A percentile compares a stretch with the other conserved stretches of the same genome.
phyloP scores from a whole-genome alignment of 2,888 invertebrate species.

The Zhuqinia jingwanae region DNA sequence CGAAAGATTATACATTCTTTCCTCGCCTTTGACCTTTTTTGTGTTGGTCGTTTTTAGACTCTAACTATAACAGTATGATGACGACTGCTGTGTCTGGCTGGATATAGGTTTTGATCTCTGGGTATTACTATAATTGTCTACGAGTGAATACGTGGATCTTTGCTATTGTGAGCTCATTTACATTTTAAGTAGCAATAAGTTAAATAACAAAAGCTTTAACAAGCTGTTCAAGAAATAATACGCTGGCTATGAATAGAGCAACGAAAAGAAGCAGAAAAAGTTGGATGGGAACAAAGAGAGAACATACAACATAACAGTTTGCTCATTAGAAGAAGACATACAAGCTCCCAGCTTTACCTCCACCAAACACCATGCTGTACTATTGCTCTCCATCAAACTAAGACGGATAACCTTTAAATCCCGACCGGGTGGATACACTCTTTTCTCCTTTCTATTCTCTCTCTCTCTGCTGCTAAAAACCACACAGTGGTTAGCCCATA shows the following conservation, averaged over 20 bases:
- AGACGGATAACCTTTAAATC: conserved; percentile 7
- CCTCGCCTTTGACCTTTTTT: conserved; percentile 52
- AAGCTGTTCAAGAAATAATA: conserved; percentile 56
- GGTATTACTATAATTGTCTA: conserved; percentile 29
- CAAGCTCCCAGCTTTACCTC: conserved; percentile 7
- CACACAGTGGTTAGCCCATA: conserved; percentile 57
- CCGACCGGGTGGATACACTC: conserved; percentile 54
- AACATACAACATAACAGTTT: background rate
- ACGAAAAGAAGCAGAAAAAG: conserved; percentile 9
- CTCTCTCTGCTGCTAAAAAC: too few species aligned
- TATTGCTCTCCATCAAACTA: background rate
- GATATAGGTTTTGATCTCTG: conserved; percentile 43
- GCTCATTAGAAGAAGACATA: background rate
- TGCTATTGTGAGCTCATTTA: conserved; percentile 65
- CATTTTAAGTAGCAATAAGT: conserved; percentile 68
- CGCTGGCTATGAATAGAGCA: conserved; percentile 32
- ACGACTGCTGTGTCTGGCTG: conserved; percentile 24
- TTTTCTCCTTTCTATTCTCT: conserved; percentile 8
- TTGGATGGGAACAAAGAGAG: background rate
- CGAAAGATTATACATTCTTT: conserved; percentile 12
- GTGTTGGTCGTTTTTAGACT: conserved; percentile 10
- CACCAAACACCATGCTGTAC: too few species aligned
- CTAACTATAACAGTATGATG: background rate
- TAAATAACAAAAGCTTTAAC: conserved; percentile 59
- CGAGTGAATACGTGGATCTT: conserved; percentile 39